Percentiles rank a stretch among this genome's conserved stretches.
These are phyloP conservation scores for Sebastes flavidus DNA, from an alignment of 2,797 vertebrate species.

Conservation along the genomic window DNA sequence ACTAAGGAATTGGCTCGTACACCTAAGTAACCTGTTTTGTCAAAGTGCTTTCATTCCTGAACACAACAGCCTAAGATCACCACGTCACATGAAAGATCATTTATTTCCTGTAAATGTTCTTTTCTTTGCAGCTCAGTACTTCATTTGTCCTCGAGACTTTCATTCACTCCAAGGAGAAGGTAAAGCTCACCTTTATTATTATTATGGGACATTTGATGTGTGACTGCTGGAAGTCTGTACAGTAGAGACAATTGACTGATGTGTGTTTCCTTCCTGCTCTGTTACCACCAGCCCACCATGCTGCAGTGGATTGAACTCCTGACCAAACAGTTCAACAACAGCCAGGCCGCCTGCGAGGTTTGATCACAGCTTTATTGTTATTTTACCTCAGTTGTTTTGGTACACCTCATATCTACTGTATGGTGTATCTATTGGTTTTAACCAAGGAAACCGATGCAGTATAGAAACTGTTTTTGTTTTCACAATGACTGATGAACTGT, in stretches of 20 bases:
- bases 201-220: fast-evolving
- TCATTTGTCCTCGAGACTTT: conserved; percentile 98
- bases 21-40: no score
- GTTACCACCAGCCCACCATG: conserved; percentile 91
- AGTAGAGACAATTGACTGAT: neutral
- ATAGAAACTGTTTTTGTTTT: neutral
- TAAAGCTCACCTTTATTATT: conserved; percentile 55
- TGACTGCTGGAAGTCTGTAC: neutral
- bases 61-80: no score
- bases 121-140: conserved; percentile 90
- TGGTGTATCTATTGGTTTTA: neutral
- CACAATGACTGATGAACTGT: neutral
- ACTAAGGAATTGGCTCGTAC: no score
- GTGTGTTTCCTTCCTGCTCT: neutral
- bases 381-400: neutral
- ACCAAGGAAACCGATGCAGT: neutral
- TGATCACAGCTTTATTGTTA: fast-evolving
- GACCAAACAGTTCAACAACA: conserved; percentile 99
- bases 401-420: neutral
- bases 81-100: no score
- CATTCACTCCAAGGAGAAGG: conserved; percentile 99
- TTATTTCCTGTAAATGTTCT: neutral
- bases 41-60: no score
- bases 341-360: conserved; percentile 98
- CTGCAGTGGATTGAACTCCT: conserved; percentile 99